Conservation (phyloP, 1,140 invertebrate genomes). For the Lordiphosa mommai region DNA sequence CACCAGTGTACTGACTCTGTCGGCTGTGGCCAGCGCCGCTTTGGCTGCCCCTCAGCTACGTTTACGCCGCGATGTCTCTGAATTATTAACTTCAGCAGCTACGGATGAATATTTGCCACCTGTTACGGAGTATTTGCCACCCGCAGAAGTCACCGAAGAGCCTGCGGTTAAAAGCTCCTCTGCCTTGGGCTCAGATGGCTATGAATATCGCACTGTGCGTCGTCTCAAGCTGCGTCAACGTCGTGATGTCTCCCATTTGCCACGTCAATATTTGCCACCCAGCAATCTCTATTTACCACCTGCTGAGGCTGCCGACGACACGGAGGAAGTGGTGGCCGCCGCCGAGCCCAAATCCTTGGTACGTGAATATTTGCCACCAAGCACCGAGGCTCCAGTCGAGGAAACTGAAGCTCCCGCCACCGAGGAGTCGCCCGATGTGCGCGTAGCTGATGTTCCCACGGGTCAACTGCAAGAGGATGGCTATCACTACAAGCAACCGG, state of each 20-base stretch:
- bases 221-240: conserved; percentile 58
- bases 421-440: conserved; percentile 33
- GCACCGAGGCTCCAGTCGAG: conserved; percentile 32
- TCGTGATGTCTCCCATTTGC: conserved; percentile 66
- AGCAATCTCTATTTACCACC: conserved; percentile 60
- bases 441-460: conserved; percentile 52
- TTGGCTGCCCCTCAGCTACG: conserved; percentile 46
- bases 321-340: conserved; percentile 56
- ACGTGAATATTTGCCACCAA: conserved; percentile 61
- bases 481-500: conserved; percentile 67
- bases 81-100: conserved; percentile 39
- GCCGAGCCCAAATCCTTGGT: conserved; percentile 45
- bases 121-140: conserved; percentile 39
- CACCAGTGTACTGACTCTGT: conserved; percentile 48
- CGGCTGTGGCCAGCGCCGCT: conserved; percentile 59
- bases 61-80: conserved; percentile 50
- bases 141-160: conserved; percentile 19
- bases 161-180: conserved; percentile 14
- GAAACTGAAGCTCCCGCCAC: conserved; percentile 34
- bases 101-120: conserved; percentile 9
- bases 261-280: conserved; percentile 49
- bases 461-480: conserved; percentile 54
- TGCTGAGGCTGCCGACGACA: conserved; percentile 38
- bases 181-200: conserved; percentile 49
- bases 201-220: conserved; percentile 68